Evolutionary conservation across 2,888 invertebrate genomes (phyloP).

Genomic region (Mythimna loreyi): DNA sequence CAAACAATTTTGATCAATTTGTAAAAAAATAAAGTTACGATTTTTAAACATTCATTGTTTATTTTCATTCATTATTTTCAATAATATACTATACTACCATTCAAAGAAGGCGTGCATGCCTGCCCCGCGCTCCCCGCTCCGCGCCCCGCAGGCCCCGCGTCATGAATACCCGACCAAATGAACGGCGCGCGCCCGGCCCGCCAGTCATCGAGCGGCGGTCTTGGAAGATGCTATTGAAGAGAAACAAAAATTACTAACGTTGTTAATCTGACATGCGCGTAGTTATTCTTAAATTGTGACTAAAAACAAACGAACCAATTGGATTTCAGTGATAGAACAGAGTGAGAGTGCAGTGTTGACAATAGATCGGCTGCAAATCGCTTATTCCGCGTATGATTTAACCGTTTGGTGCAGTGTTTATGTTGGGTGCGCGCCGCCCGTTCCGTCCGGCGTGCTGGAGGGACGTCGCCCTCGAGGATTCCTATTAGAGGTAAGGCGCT

Average conservation of each 20-base stretch:
- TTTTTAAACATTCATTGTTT: slow-evolving; percentile 53
- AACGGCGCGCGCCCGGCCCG: slow-evolving; percentile 74
- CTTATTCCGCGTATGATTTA: slow-evolving; percentile 78
- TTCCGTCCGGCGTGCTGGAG: slow-evolving; percentile 84
- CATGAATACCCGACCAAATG: slow-evolving; percentile 73
- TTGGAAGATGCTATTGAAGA: slow-evolving; percentile 67
- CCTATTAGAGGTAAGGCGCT: slow-evolving; percentile 82
- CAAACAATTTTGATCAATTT: not conserved
- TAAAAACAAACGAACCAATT: slow-evolving; percentile 84
- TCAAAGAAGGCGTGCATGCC: slow-evolving; percentile 61
- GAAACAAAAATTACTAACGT: slow-evolving; percentile 65
- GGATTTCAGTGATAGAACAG: slow-evolving; percentile 86
- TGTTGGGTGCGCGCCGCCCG: slow-evolving; percentile 87
- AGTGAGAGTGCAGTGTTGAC: slow-evolving; percentile 83
- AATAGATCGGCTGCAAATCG: slow-evolving; percentile 67
- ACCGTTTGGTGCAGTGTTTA: slow-evolving; percentile 89
- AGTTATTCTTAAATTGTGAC: slow-evolving; percentile 81
- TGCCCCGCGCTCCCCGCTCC: slow-evolving; percentile 64
- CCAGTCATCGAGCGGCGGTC: slow-evolving; percentile 89
- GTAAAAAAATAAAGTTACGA: slow-evolving; percentile 9
- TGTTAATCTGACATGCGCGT: slow-evolving; percentile 85
- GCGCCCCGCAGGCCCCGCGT: slow-evolving; percentile 59
- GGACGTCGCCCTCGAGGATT: slow-evolving; percentile 88
- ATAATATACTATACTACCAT: slow-evolving; percentile 71
- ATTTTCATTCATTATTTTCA: slow-evolving; percentile 76